Percentiles rank a stretch among this genome's conserved stretches.
These are phyloP conservation scores for Phoebastria nigripes DNA, from an alignment of 2,797 vertebrate species.

Conservation along the genomic window DNA sequence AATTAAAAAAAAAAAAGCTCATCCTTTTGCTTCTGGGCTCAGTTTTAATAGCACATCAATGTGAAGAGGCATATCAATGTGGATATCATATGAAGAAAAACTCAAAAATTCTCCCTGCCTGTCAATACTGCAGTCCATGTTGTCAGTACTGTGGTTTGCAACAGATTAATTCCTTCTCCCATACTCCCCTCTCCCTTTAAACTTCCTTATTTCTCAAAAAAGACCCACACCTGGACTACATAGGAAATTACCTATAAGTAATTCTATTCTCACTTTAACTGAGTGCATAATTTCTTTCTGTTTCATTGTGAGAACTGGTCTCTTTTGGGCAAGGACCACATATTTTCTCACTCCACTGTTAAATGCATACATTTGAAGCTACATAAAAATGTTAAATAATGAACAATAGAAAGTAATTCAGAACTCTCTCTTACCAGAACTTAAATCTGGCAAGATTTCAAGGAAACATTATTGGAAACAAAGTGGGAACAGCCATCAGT, in stretches of 20 bases:
- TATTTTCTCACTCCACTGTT: not conserved
- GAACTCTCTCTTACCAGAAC: not conserved
- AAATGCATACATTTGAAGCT: not conserved
- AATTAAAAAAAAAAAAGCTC: not conserved
- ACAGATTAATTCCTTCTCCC: not conserved
- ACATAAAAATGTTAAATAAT: constrained; percentile 9
- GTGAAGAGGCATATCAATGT: not conserved
- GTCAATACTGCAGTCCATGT: not conserved
- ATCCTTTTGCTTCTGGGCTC: not conserved
- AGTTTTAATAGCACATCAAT: not conserved
- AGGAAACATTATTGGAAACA: not conserved
- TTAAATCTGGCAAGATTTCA: constrained; percentile 5
- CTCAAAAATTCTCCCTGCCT: not conserved
- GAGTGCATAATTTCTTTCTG: not conserved
- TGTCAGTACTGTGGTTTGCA: not conserved
- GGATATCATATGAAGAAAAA: not conserved
- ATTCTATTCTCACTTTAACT: not conserved
- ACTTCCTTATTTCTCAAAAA: not conserved
- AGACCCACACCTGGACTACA: not conserved
- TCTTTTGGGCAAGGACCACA: not conserved
- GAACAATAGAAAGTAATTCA: not conserved
- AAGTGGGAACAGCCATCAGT: not conserved
- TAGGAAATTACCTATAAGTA: not conserved
- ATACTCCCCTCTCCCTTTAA: not conserved
- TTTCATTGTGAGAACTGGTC: not conserved